phyloP scores from a whole-genome alignment of 2,113 vertebrate genomes.

The Lophochroa leadbeateri region DNA sequence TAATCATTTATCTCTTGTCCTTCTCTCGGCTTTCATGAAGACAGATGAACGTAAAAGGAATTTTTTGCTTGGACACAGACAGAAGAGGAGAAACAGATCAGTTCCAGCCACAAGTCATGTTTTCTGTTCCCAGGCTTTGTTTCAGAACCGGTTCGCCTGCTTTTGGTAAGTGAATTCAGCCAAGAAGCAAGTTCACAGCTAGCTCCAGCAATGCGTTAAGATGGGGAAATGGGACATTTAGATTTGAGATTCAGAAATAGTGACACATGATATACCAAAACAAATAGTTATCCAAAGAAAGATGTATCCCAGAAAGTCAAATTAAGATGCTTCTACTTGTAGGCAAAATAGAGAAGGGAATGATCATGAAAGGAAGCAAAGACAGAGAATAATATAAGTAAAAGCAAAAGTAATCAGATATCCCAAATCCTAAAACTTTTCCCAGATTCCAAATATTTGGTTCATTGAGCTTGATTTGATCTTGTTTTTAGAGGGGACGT shows the following conservation, averaged over 20 bases:
- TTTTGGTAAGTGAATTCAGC: not conserved
- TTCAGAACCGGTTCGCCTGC: not conserved
- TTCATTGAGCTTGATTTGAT: not conserved
- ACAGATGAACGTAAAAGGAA: constrained; percentile 40
- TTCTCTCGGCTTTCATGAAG: not conserved
- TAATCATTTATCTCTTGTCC: constrained; percentile 36
- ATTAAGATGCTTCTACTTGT: not conserved
- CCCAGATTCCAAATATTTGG: not conserved
- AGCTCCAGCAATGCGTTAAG: not conserved
- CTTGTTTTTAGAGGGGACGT: not conserved
- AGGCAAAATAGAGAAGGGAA: not conserved
- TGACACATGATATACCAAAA: fast-evolving
- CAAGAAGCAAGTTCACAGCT: not conserved
- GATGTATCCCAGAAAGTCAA: not conserved
- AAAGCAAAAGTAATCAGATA: not conserved
- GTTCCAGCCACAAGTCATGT: not conserved
- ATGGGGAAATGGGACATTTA: not conserved
- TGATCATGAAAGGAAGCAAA: not conserved
- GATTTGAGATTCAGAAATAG: fast-evolving
- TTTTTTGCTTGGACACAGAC: not conserved
- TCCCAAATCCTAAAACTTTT: not conserved
- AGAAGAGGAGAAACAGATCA: not conserved
- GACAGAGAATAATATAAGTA: not conserved
- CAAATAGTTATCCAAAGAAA: not conserved
- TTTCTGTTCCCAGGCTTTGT: not conserved